Conservation (phyloP, 2,113 vertebrate species). For the Cavia aperea region DNA sequence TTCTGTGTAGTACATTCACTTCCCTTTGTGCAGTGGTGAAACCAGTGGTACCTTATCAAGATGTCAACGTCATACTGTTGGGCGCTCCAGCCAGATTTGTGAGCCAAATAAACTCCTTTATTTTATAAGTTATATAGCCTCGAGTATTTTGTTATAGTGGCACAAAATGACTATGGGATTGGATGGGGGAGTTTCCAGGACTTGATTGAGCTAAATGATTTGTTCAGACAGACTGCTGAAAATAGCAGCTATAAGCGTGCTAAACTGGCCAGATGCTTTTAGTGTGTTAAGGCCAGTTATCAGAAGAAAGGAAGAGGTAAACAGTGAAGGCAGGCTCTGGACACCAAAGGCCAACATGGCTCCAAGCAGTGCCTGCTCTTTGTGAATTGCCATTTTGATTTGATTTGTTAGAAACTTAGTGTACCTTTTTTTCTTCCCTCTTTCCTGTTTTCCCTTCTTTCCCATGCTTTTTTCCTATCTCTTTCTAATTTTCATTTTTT, state of each 20-base stretch:
- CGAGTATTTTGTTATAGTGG: not conserved
- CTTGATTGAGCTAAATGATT: not conserved
- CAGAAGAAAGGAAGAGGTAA: not conserved
- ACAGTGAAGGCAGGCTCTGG: not conserved
- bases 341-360: too few relatives aligned
- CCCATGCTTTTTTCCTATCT: not conserved
- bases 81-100: not conserved
- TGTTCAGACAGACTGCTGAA: not conserved
- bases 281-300: not conserved
- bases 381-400: not conserved
- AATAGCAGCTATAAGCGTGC: not conserved
- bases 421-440: not conserved
- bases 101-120: not conserved
- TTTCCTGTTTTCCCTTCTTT: not conserved
- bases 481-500: not conserved
- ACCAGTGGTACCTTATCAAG: not conserved
- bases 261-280: not conserved
- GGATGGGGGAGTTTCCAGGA: not conserved
- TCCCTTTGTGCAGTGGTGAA: not conserved
- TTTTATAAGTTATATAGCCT: not conserved
- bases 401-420: not conserved
- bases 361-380: not conserved
- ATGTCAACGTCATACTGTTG: not conserved
- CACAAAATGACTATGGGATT: not conserved
- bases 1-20: not conserved